Evolutionary conservation across 2,888 invertebrate species (phyloP), one percentile per base, ranked within the genome.

Genomic region (Cosmia pyralina): DNA sequence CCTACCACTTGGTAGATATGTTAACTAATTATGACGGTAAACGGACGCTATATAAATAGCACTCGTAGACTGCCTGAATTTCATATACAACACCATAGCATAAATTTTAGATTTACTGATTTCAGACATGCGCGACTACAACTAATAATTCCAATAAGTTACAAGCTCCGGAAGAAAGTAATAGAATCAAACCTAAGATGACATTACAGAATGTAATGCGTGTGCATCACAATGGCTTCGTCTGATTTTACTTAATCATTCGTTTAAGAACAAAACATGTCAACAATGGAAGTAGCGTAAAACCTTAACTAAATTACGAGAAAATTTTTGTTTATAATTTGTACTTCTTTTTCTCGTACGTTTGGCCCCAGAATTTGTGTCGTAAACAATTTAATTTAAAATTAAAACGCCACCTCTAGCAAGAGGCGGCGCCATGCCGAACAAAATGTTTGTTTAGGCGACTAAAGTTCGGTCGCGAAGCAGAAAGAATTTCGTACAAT

Each of bases 291-390:
- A 89, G 88, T 89, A 86, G 88, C 87, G 82, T 90, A 88, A 90
- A 90, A 88, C 86, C 91, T 93, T 93, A 94, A 94, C 92, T 93
- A 92, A 94, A 94, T 92, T 90, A 93, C 92, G 92, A 94, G 92
- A 93, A 92, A 91, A 83, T 75, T 90, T 90, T 92, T 92, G 88
- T 90, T 86, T 90, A 72, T 90, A 92, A 92, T 94, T 95, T 95
- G 95, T 95, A 95, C 95, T 95, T 92, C 90, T 91, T 91, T 88
- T 92, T 92, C 93, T 93, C 94, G 94, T 93, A 92, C 88, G 84
- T 92, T 95, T 95, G 95, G 95, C 94, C 95, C 95, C 95, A 92
- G 93, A 94, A 90, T 92, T 92, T 92, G 88, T 93, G 92, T 93
- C 79, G 88, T 87, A 90, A 91, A 86, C 66, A 84, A 85, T 83